A percentile compares a stretch with the other conserved stretches of the same genome.
These are phyloP conservation scores for Pyrocoelia pectoralis DNA, from an alignment of 2,888 invertebrate species.

Conservation along the genomic window DNA sequence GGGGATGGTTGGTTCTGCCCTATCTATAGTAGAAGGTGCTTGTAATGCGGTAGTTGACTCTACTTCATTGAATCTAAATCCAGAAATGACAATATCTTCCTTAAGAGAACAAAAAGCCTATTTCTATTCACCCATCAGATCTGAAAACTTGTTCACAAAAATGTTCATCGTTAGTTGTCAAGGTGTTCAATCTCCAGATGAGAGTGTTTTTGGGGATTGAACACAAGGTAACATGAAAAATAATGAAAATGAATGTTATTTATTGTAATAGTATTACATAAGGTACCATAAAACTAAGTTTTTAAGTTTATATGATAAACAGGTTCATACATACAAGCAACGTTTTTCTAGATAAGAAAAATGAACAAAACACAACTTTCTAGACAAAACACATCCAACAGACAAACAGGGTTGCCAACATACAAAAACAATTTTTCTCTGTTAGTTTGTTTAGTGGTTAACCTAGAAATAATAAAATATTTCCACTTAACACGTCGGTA, in stretches of 20 bases:
- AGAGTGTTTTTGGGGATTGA: too few relatives aligned
- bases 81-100: too few relatives aligned
- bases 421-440: neutral
- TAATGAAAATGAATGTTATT: neutral
- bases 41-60: too few relatives aligned
- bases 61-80: too few relatives aligned
- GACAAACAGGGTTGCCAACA: neutral
- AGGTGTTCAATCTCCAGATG: too few relatives aligned
- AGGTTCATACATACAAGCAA: neutral
- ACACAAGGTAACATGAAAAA: constrained; percentile 4
- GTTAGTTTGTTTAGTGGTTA: neutral
- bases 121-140: neutral
- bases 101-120: neutral
- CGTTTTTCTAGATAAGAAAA: neutral
- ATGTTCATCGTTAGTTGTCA: neutral
- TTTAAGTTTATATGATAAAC: constrained; percentile 4
- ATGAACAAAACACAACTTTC: neutral
- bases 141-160: neutral
- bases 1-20: too few relatives aligned
- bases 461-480: constrained; percentile 3
- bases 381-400: neutral
- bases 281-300: neutral
- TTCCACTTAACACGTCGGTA: neutral
- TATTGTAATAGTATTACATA: constrained; percentile 3
- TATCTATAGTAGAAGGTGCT: too few relatives aligned